Evolutionary conservation across 2,113 vertebrate genomes (phyloP), one percentile per base, ranked within the genome.

Genomic region (Climacteris rufus): DNA sequence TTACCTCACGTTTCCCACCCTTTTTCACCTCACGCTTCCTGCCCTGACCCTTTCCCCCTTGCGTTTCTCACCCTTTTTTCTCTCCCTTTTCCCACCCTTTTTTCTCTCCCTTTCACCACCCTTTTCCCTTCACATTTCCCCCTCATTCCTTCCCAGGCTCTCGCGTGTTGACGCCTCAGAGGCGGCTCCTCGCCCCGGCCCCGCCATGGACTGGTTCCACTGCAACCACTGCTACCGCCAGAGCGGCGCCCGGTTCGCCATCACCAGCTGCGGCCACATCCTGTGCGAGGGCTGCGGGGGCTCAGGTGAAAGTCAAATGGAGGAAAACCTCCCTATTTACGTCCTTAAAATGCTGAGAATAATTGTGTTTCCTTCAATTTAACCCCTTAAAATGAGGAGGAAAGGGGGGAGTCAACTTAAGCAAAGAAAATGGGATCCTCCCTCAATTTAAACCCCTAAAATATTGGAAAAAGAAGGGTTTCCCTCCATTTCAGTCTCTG

Each of bases 131-230:
- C 35, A 25, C 44, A 2, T 76, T 59, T 66, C 13, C 13, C 31
- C 17, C 44, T 50, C 52, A 1, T 18, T 60, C 72, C 27, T 18
- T 68, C 27, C 2, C 45, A 18, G 53, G 31, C 21, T 50, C 21
- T 68, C 21, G 3, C 1, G 25, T 21, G 25, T 12, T 17, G 44
- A 52, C 37, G 11, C 31, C 1, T 4, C n/a, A 2, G 19, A 23
- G 45, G 28, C 2, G 0, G 37, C 27, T 77, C 39, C 45, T 53
- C 33, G 0, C 11, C 15, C 14, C 9, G 0, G 27, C 10, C 12
- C 64, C 4, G 0, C 50, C 86, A 88, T 88, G 86, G 86, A 88
- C 37, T 88, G 86, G 86, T 88, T 88, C 76, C 86, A 88, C 21
- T 88, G 86, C 66, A 11, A 6, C 2, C 31, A 10, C 66, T 88